Evolutionary conservation across 2,888 invertebrate genomes (phyloP), one percentile per base, ranked within the genome.

Genomic region (Trissoscelio sp.): DNA sequence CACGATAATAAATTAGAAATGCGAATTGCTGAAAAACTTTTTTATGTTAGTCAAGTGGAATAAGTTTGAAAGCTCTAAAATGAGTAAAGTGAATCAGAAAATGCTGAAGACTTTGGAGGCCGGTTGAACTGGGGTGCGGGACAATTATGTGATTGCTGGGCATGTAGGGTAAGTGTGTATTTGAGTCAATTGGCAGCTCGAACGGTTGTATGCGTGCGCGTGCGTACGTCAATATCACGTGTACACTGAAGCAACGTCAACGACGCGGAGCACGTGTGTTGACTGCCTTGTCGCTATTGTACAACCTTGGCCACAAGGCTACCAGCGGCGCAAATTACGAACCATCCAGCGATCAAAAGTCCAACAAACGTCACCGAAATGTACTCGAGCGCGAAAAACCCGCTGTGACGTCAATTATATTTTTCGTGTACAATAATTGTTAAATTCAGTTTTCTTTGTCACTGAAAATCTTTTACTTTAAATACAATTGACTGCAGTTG

Each of bases 111-210:
- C 60, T 80, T 74, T 57, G 57, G 64, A 74, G 74, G 64, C 37
- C 69, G 34, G 44, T 74, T 73, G 55, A 58, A 69, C 46, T 64
- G 51, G 64, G 79, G 72, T 74, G 74, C 55, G 74, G 83, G 79
- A 83, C 87, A 85, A 90, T 90, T 90, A 90, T 88, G 87, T 87
- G 88, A 90, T 90, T 88, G 88, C 84, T 85, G 86, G 85, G 87
- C 88, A 90, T 89, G 87, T 90, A 89, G 89, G 89, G 88, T 91
- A 89, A 90, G 88, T 88, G 88, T 89, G 88, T 88, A 90, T 91
- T 91, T 88, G 88, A 90, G 88, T 88, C 89, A 90, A 91, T 91
- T 90, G 90, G 84, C 86, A 83, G 84, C 80, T 84, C 83, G 84
- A 82, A 82, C 81, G 78, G 77, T 67, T 83, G 79, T 82, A 84